Base-by-base conservation (phyloP, 2,888 invertebrate genomes). In the Seira sanloemensis region DNA sequence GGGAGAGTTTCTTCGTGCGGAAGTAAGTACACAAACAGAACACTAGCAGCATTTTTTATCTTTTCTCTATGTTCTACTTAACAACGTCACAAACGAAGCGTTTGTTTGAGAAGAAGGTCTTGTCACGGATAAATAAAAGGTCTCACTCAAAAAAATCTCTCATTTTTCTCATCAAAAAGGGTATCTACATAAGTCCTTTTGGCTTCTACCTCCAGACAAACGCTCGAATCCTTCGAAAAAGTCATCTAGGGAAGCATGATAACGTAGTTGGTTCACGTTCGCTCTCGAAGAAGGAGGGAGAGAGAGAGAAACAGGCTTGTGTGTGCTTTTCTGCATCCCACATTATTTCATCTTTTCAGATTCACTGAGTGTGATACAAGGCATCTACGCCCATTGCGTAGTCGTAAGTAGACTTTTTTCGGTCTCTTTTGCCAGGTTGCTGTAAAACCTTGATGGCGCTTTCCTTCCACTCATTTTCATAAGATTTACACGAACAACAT, bases 401-500 rank as follows among this genome's bases (percentile, higher is more conserved):
- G 7, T 37, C 5, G n/a, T n/a, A n/a, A n/a, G n/a, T n/a, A n/a
- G n/a, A n/a, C n/a, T n/a, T n/a, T n/a, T n/a, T n/a, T n/a, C n/a
- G n/a, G n/a, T n/a, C n/a, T n/a, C n/a, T n/a, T n/a, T n/a, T n/a
- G 37, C 5, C 37, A 37, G 37, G 37, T 37, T 37, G 37, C n/a
- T n/a, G 37, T 37, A 37, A 37, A n/a, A n/a, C n/a, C 19, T 46
- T 66, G 26, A n/a, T 21, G 9, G 25, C 68, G 19, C 5, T 66
- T 62, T 74, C 21, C 9, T 25, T 37, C 50, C 24, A 66, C 76
- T 78, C 62, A 78, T 71, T 78, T 79, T 65, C 79, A 54, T 73
- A 37, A 65, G 27, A 69, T 78, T 78, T 78, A 27, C 23, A 65
- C 37, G 26, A 62, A 54, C 12, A 37, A 37, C 62, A 37, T 78